Percentiles rank a stretch among this genome's conserved stretches.
phyloP scores from a whole-genome alignment of 2,888 invertebrate species.

The Sphinx pinastri region DNA sequence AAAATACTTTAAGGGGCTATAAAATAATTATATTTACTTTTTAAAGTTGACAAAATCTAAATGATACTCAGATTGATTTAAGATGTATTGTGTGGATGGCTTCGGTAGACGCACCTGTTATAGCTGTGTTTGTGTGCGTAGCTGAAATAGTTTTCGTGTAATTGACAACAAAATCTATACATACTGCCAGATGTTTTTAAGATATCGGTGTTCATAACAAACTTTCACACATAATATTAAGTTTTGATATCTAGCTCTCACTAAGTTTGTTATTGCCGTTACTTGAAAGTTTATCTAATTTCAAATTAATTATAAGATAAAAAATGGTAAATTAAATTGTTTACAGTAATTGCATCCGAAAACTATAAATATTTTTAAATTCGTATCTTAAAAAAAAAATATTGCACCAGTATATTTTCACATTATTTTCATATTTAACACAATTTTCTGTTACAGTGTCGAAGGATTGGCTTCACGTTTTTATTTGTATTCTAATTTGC shows the following conservation, averaged over 20 bases:
- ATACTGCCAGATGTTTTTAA: constrained; percentile 8
- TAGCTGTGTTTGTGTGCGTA: constrained; percentile 15
- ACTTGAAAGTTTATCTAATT: too few species aligned
- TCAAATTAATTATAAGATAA: too few species aligned
- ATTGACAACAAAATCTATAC: constrained; percentile 1
- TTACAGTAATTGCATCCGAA: too few species aligned
- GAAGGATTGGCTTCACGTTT: neutral
- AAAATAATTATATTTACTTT: neutral
- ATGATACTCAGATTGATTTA: neutral
- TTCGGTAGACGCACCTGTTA: constrained; percentile 1
- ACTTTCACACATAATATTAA: neutral
- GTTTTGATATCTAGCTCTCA: neutral
- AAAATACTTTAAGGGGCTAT: too few species aligned
- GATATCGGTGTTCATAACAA: neutral
- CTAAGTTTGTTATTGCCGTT: neutral
- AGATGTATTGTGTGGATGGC: neutral
- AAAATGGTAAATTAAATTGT: too few species aligned
- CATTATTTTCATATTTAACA: neutral
- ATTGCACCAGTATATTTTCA: neutral
- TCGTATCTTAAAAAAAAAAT: too few species aligned
- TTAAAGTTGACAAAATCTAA: neutral
- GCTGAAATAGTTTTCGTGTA: neutral
- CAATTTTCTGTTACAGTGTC: neutral
- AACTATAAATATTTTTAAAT: too few species aligned
- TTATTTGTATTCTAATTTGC: neutral